Base-by-base conservation (phyloP, 2,888 invertebrate genomes). In the Agonopterix subpropinquella region DNA sequence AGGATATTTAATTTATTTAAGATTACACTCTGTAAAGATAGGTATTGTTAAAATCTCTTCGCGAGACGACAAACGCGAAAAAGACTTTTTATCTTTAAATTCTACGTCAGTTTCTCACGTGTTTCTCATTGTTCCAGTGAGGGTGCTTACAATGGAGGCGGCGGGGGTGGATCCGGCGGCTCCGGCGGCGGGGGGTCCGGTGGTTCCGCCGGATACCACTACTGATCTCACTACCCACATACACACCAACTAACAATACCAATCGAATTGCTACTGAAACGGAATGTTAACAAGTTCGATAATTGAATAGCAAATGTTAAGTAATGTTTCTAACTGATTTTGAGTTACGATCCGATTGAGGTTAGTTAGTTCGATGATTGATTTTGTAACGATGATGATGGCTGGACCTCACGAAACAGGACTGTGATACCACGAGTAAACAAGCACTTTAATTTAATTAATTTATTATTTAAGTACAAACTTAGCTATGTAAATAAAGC, bases 351-450 rank as follows among this genome's bases (percentile, higher is more conserved):
- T 28, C 7, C 28, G 28, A 28, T 28, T 28, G 28, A 28, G 5
- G 2, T 28, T 18, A 3, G 18, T 18, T 28, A 28, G 28, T 28
- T 28, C 1, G 28, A 28, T 28, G 28, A 28, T 28, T 28, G 28
- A 28, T 28, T 28, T 28, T 28, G 28, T 28, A 28, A 28, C 28
- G 28, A 28, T 55, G 28, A 28, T 55, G 41, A 51, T 43, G 43
- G 52, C 54, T 53, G 50, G 54, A 61, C 53, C 56, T 58, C 55
- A 42, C 42, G 42, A n/a, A 54, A 51, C 51, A 52, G 71, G 71
- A 80, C 85, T 86, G 86, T 86, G 86, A 86, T 85, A 86, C 77
- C 77, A 81, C 77, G 65, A 73, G 64, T 59, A 62, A 28, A 68
- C 61, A 61, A 71, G 73, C 77, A 82, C 77, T 72, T 70, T 65